Conservation (phyloP, 1,140 invertebrate species). For the Alviniconcha marisindica region DNA sequence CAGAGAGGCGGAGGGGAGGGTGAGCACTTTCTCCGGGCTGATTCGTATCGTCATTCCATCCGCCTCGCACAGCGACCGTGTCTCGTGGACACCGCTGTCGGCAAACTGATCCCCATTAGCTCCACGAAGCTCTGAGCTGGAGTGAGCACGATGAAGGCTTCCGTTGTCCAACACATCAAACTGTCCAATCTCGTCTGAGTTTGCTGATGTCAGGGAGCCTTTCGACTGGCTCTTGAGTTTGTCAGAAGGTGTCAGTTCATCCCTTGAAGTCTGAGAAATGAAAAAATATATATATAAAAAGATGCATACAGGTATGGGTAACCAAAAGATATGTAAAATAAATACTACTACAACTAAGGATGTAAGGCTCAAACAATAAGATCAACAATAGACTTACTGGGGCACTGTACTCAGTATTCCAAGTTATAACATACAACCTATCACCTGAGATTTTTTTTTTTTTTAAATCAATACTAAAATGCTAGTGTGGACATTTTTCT, state of each 20-base stretch:
- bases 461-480: too few relatives aligned
- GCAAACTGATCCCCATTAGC: conserved; percentile 51
- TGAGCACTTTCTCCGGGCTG: conserved; percentile 72
- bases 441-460: too few relatives aligned
- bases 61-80: conserved; percentile 60
- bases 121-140: conserved; percentile 51
- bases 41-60: conserved; percentile 61
- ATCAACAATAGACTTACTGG: too few relatives aligned
- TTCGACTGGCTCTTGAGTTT: conserved; percentile 51
- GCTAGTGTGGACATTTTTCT: too few relatives aligned
- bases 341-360: too few relatives aligned
- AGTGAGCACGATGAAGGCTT: conserved; percentile 54
- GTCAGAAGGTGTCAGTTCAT: conserved; percentile 27
- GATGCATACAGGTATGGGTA: too few relatives aligned
- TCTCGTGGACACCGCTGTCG: conserved; percentile 51
- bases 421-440: too few relatives aligned
- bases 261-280: conserved; percentile 31
- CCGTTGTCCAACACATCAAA: conserved; percentile 43
- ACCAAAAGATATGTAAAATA: background rate
- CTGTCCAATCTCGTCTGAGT: conserved; percentile 51
- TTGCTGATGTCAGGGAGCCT: conserved; percentile 52
- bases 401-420: too few relatives aligned
- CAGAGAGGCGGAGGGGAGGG: conserved; percentile 65
- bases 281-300: too few relatives aligned
- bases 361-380: too few relatives aligned